A percentile compares a stretch with the other conserved stretches of the same genome.
These are phyloP conservation scores for Corvus moneduloides DNA, from an alignment of 2,113 vertebrate species.

Conservation along the genomic window DNA sequence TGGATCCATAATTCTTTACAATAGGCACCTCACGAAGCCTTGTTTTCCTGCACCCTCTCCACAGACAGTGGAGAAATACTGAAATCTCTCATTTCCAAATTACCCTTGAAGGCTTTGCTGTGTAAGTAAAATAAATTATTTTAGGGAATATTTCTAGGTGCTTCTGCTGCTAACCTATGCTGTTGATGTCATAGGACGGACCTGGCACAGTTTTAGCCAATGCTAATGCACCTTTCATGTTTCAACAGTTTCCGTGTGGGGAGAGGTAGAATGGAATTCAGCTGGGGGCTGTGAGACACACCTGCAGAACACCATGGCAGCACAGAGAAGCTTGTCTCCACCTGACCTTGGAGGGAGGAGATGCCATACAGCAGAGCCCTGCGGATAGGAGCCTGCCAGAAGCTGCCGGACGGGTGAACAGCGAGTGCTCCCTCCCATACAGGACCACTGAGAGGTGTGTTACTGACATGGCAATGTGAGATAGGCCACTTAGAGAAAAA, in stretches of 20 bases:
- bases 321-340: not conserved
- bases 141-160: not conserved
- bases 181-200: not conserved
- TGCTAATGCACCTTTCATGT: not conserved
- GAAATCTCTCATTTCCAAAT: not conserved
- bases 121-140: not conserved
- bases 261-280: not conserved
- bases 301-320: not conserved
- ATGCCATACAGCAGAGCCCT: not conserved
- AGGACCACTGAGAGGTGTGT: not conserved
- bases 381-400: not conserved
- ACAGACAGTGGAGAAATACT: not conserved
- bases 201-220: not conserved
- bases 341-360: not conserved
- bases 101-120: not conserved
- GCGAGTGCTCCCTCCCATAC: rapidly evolving
- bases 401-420: not conserved
- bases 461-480: not conserved
- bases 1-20: not conserved
- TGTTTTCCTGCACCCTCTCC: not conserved
- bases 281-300: not conserved
- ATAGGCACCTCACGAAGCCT: not conserved
- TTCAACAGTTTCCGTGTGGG: not conserved
- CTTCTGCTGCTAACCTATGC: not conserved
- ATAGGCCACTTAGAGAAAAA: not conserved